Percentiles rank a stretch among this genome's conserved stretches.
These are phyloP conservation scores for Crotophaga sulcirostris DNA, from an alignment of 2,113 vertebrate species.

Conservation along the genomic window DNA sequence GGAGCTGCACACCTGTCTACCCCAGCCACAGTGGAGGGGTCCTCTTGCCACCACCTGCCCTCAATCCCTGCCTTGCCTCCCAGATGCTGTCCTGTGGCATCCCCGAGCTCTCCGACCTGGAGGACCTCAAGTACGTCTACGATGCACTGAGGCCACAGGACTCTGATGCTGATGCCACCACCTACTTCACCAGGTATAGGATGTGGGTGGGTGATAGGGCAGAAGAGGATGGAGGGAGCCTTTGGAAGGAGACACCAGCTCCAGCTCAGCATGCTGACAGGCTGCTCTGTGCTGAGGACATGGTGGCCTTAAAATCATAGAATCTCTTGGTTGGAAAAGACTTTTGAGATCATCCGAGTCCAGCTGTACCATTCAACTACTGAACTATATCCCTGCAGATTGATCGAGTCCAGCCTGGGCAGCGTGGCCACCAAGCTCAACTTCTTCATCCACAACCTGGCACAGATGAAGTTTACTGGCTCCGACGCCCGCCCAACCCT, in stretches of 20 bases:
- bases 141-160: constrained; percentile 94
- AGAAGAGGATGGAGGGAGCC: neutral
- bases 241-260: rapidly evolving
- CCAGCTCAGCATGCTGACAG: rapidly evolving
- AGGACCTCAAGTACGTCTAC: constrained; percentile 95
- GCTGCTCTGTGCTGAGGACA: rapidly evolving
- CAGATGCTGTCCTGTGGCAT: constrained; percentile 98
- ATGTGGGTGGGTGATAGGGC: rapidly evolving
- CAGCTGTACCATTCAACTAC: too few relatives aligned
- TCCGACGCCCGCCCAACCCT: constrained; percentile 84
- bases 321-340: too few relatives aligned
- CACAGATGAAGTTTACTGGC: constrained; percentile 94
- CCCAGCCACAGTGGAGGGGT: rapidly evolving
- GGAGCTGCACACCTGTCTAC: rapidly evolving
- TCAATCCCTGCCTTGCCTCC: neutral
- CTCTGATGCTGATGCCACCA: constrained; percentile 92
- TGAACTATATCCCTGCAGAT: constrained; percentile 62
- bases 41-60: neutral
- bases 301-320: neutral
- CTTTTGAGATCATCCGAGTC: too few relatives aligned
- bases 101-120: constrained; percentile 91
- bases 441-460: constrained; percentile 99
- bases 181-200: constrained; percentile 93
- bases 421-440: constrained; percentile 98
- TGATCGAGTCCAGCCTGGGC: constrained; percentile 96